Percentiles rank a stretch among this genome's conserved stretches.
Evolutionary conservation across 2,797 vertebrate genomes (phyloP).

Genomic region (Tachyglossus aculeatus): DNA sequence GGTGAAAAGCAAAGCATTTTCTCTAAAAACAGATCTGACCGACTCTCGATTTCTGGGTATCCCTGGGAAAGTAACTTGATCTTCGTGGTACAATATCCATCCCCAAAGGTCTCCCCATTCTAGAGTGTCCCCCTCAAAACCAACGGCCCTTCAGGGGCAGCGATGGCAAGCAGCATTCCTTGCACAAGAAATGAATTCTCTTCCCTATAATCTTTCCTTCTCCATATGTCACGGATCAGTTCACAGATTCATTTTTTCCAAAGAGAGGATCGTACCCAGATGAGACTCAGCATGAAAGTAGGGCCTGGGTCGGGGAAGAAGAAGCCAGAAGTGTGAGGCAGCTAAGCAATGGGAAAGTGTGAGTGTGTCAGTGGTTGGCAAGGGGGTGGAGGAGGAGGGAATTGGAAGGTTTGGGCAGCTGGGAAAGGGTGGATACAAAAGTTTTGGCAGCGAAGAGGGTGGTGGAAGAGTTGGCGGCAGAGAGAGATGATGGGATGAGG

Average conservation of each 20-base stretch:
- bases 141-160: neutral
- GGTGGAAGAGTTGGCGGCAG: neutral
- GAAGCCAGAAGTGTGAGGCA: neutral
- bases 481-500: neutral
- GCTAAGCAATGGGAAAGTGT: neutral
- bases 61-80: neutral
- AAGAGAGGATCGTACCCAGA: neutral
- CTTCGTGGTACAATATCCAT: no score
- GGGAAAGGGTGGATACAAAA: neutral
- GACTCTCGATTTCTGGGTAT: neutral
- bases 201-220: no score
- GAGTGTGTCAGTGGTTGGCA: neutral
- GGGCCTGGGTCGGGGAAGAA: neutral
- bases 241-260: neutral
- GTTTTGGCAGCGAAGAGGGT: no score
- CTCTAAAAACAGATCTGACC: neutral
- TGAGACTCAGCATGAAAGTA: neutral
- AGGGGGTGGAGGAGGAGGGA: neutral
- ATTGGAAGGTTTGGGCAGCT: neutral
- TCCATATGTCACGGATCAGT: neutral
- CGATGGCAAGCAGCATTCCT: neutral
- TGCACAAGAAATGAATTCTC: neutral
- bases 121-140: neutral
- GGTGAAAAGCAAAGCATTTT: neutral
- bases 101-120: neutral